phyloP scores from a whole-genome alignment of 2,888 invertebrate genomes.

The Eupithecia vulgata region DNA sequence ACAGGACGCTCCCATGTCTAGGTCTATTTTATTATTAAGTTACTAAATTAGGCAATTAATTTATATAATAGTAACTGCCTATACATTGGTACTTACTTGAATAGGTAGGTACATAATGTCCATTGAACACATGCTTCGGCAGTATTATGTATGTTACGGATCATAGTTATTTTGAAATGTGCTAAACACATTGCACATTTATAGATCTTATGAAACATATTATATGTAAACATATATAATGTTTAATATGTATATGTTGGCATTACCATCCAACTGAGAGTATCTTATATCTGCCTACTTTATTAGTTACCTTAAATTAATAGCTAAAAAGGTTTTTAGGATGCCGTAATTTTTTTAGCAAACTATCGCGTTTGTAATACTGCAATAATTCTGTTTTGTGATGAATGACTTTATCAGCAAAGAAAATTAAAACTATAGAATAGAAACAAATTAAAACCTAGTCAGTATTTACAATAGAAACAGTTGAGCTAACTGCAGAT shows the following conservation, averaged over 20 bases:
- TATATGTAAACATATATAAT: not conserved
- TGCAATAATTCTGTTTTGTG: too few species aligned
- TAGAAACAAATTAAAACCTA: not conserved
- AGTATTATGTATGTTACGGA: not conserved
- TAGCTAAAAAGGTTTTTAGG: not conserved
- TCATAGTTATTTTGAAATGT: not conserved
- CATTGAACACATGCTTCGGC: not conserved
- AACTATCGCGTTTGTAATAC: too few species aligned
- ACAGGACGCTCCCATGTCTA: conserved; percentile 58
- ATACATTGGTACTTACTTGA: not conserved
- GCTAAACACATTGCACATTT: not conserved
- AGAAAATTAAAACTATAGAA: not conserved
- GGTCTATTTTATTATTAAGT: conserved; percentile 21
- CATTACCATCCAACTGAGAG: not conserved
- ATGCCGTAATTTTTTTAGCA: not conserved
- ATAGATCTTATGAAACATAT: not conserved
- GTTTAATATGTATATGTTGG: not conserved
- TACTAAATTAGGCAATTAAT: not conserved
- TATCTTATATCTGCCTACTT: not conserved
- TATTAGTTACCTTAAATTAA: too few species aligned
- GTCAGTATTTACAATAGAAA: not conserved
- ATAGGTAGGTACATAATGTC: not conserved
- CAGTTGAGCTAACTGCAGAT: not conserved
- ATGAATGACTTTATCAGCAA: not conserved
- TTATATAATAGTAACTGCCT: not conserved